A percentile compares a stretch with the other conserved stretches of the same genome.
Conservation (phyloP, 2,113 vertebrate species). For the Patagioenas fasciata region DNA sequence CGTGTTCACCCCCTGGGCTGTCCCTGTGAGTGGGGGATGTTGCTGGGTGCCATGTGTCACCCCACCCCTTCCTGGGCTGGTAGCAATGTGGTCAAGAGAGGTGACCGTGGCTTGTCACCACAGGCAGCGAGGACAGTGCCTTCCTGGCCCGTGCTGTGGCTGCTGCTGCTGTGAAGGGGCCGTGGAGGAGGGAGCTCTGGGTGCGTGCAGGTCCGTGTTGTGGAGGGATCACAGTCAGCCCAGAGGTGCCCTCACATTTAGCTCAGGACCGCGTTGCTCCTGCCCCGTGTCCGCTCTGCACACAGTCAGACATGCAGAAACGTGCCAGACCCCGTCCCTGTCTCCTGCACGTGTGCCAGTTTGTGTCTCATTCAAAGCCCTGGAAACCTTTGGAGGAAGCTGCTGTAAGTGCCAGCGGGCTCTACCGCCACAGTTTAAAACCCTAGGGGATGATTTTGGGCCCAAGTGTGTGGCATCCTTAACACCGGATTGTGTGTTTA, state of each 20-base stretch:
- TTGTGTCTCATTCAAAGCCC: not conserved
- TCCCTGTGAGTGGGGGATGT: not conserved
- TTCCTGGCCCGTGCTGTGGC: not conserved
- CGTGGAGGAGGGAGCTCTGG: no score
- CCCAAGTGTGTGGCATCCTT: accelerated
- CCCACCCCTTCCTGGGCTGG: not conserved
- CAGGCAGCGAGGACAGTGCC: accelerated
- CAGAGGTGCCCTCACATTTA: accelerated
- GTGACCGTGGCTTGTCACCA: accelerated
- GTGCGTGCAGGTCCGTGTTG: no score
- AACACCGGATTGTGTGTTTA: not conserved
- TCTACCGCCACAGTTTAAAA: not conserved
- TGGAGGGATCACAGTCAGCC: no score
- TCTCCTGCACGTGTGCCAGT: not conserved
- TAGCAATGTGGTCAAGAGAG: accelerated
- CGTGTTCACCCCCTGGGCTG: no score
- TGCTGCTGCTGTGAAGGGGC: accelerated
- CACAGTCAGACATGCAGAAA: not conserved
- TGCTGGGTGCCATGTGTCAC: accelerated
- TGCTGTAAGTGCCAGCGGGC: accelerated
- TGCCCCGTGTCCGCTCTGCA: not conserved
- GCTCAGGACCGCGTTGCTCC: accelerated
- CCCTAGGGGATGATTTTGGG: not conserved
- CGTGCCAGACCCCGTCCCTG: accelerated
- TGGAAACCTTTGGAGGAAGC: not conserved